Evolutionary conservation across 2,797 vertebrate species (phyloP).

Genomic region (Orestias chungarensis): DNA sequence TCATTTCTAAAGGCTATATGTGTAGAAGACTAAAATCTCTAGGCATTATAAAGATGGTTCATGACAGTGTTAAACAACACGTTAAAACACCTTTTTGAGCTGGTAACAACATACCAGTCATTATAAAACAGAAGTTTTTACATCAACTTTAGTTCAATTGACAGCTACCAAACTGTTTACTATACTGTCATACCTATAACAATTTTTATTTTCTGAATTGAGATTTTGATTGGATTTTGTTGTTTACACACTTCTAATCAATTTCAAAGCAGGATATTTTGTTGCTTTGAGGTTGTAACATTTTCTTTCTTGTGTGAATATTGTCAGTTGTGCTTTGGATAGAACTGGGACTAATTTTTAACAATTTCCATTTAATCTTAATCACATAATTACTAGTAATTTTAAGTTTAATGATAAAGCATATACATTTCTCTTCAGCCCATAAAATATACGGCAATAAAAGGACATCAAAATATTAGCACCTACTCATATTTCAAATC

Average conservation of each 20-base stretch:
- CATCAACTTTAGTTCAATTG: too few species aligned
- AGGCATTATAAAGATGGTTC: neutral
- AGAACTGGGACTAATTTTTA: too few species aligned
- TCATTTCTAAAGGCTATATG: neutral
- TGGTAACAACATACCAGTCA: too few species aligned
- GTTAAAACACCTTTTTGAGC: neutral
- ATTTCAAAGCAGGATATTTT: neutral
- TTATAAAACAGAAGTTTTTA: neutral
- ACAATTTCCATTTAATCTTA: too few species aligned
- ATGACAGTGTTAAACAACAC: neutral
- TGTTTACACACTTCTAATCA: neutral
- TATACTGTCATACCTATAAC: too few species aligned
- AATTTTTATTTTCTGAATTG: neutral
- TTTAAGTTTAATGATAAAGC: too few species aligned
- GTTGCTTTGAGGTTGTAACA: neutral
- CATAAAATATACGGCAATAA: too few species aligned
- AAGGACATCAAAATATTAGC: too few species aligned
- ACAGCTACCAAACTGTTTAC: too few species aligned
- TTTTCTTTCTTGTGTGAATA: neutral
- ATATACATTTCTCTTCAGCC: too few species aligned
- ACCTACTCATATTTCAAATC: too few species aligned
- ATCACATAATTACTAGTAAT: too few species aligned
- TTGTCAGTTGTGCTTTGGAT: neutral
- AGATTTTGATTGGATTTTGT: neutral
- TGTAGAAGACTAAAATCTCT: neutral